These are phyloP conservation scores for Chironomus tepperi DNA, from an alignment of 1,140 invertebrate genomes.

Conservation along the genomic window DNA sequence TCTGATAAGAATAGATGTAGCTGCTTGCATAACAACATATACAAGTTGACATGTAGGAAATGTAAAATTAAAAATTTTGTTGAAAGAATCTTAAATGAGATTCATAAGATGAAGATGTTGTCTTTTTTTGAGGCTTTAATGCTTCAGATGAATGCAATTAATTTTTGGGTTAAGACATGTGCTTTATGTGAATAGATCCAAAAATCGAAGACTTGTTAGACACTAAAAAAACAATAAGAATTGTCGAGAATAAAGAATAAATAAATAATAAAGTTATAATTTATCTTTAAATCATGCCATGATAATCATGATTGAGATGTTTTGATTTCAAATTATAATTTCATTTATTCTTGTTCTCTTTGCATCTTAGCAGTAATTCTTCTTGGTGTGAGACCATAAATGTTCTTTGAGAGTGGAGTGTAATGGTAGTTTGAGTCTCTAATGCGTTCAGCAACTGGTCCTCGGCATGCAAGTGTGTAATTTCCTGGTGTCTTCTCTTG, in stretches of 20 bases:
- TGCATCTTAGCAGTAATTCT: neutral
- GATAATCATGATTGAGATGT: neutral
- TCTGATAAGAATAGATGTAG: neutral
- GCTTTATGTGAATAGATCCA: neutral
- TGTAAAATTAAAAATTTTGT: neutral
- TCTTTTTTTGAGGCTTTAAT: neutral
- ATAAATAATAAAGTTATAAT: neutral
- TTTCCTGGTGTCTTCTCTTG: neutral
- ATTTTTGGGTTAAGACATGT: too few species aligned
- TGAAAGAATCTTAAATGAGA: neutral
- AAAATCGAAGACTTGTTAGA: neutral
- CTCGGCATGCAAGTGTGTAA: neutral
- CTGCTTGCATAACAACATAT: neutral
- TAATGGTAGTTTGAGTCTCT: neutral
- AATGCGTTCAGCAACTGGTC: slow-evolving; percentile 8
- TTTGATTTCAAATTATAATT: neutral
- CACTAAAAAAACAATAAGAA: neutral
- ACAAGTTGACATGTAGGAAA: too few species aligned
- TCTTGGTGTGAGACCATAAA: neutral
- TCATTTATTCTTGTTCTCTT: neutral
- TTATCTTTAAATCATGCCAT: neutral
- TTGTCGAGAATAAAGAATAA: neutral
- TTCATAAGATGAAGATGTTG: neutral
- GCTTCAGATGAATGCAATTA: too few species aligned
- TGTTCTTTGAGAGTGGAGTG: neutral